phyloP scores from a whole-genome alignment of 2,888 invertebrate species.

The Lasioglossum figueresi region DNA sequence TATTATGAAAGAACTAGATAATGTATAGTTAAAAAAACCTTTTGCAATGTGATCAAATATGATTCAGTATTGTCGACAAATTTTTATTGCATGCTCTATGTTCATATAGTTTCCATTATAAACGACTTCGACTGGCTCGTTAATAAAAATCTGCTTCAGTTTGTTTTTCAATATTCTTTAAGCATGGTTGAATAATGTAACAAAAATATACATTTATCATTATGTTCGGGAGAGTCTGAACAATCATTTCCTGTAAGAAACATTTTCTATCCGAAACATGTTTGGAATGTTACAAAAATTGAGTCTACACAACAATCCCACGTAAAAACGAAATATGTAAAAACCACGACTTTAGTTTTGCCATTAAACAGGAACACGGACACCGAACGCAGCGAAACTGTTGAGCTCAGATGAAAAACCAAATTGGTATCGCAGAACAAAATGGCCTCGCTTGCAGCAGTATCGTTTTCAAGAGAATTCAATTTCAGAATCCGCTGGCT shows the following conservation, averaged over 20 bases:
- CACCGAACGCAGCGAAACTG: neutral
- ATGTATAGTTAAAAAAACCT: neutral
- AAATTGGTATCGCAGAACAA: neutral
- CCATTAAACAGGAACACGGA: neutral
- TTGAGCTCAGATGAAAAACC: conserved; percentile 1
- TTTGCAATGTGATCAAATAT: neutral
- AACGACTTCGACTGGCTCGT: neutral
- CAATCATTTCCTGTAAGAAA: neutral
- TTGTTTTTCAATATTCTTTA: neutral
- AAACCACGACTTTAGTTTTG: neutral
- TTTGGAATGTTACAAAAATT: neutral
- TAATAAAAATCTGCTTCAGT: neutral
- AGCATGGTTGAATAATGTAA: neutral
- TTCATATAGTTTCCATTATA: neutral
- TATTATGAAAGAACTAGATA: neutral
- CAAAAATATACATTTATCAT: neutral
- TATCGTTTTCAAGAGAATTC: neutral
- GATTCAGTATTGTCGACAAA: neutral
- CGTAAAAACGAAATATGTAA: neutral
- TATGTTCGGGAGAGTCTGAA: neutral
- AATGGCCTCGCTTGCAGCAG: conserved; percentile 5
- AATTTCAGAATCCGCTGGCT: conserved; percentile 11
- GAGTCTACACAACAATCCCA: neutral
- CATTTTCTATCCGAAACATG: neutral
- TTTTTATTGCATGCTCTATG: neutral